Conservation (phyloP, 1,140 invertebrate species). For the Anastrepha ludens region DNA sequence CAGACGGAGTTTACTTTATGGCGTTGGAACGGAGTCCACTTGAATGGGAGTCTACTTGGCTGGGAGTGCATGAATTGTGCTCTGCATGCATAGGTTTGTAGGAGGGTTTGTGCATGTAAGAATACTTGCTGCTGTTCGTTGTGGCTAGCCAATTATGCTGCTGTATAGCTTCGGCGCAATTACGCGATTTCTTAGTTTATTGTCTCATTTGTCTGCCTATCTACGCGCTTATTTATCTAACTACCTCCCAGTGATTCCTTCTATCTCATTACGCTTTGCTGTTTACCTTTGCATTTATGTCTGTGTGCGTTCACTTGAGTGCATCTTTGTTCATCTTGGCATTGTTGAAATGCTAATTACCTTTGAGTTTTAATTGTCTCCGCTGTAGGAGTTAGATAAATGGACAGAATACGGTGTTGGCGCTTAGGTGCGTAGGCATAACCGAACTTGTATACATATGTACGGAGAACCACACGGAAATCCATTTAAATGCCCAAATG, state of each 20-base stretch:
- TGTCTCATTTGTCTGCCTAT: slow-evolving; percentile 38
- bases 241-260: background rate
- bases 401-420: background rate
- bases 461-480: too few species aligned
- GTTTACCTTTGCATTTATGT: background rate
- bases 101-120: background rate
- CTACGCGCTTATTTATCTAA: slow-evolving; percentile 13
- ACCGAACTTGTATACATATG: background rate
- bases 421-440: background rate
- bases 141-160: slow-evolving; percentile 7
- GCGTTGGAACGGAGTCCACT: background rate
- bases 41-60: too few species aligned
- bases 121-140: background rate
- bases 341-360: slow-evolving; percentile 35
- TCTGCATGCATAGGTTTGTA: background rate
- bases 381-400: background rate
- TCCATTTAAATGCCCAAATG: too few species aligned
- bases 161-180: slow-evolving; percentile 18
- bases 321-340: background rate
- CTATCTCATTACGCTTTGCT: background rate
- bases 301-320: background rate
- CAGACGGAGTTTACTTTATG: background rate
- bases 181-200: slow-evolving; percentile 42
- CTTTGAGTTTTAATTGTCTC: slow-evolving; percentile 23
- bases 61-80: too few species aligned